Evolutionary conservation across 2,797 vertebrate species (phyloP).

Genomic region (Momotus momota): DNA sequence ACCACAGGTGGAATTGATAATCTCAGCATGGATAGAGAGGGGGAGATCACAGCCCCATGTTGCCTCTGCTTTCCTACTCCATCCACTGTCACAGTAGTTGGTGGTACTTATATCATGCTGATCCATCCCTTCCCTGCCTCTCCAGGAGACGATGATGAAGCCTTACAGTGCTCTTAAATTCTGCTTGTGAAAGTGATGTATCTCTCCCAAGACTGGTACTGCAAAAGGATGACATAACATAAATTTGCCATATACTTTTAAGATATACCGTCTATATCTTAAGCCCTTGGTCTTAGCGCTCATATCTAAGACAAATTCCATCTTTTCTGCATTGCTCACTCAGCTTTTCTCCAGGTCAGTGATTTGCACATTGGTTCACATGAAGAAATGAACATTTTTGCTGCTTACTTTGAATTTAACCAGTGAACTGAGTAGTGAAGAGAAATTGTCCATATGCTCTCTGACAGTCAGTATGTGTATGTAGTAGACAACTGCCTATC

Average conservation of each 20-base stretch:
- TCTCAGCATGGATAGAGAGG: not conserved
- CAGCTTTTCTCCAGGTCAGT: not conserved
- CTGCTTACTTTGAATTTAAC: conserved; percentile 42
- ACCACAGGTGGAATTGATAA: not conserved
- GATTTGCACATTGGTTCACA: not conserved
- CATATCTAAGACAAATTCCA: not conserved
- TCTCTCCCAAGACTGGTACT: not conserved
- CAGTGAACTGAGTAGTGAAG: not conserved
- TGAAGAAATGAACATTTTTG: conserved; percentile 28
- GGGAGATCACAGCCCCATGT: not conserved
- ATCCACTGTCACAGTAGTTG: not conserved
- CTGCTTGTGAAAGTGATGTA: not conserved
- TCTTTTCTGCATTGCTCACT: not conserved
- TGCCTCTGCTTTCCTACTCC: not conserved
- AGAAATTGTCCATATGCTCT: not conserved
- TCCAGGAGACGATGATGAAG: not conserved
- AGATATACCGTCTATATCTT: not conserved
- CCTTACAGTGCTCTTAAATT: not conserved
- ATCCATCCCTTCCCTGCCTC: not conserved
- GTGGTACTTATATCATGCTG: accelerated
- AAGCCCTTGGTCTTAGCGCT: not conserved
- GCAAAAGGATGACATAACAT: not conserved
- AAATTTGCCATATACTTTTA: not conserved
- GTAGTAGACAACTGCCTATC: not conserved
- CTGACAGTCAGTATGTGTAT: not conserved